phyloP scores from a whole-genome alignment of 2,888 invertebrate species.

The Xylocampa areola region DNA sequence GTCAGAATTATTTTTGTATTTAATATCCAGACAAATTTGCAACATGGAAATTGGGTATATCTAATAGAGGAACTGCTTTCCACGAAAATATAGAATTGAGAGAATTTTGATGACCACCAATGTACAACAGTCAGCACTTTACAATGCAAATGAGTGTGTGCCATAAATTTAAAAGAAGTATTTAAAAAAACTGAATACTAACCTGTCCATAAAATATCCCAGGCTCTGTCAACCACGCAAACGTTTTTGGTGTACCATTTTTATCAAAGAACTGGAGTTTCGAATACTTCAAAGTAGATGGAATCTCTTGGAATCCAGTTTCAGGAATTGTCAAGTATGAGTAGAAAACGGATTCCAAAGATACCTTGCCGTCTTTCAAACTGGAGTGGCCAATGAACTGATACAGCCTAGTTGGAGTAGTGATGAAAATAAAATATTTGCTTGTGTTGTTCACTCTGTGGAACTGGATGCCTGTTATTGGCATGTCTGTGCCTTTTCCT shows the following conservation, averaged over 20 bases:
- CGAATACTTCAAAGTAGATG: constrained; percentile 93
- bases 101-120: too few relatives aligned
- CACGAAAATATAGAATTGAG: too few relatives aligned
- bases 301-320: constrained; percentile 92
- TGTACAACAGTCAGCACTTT: too few relatives aligned
- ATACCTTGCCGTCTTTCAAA: constrained; percentile 93
- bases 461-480: constrained; percentile 96
- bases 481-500: constrained; percentile 93
- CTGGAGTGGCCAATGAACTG: constrained; percentile 95
- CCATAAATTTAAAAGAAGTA: too few relatives aligned
- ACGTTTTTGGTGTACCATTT: constrained; percentile 92
- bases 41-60: too few relatives aligned
- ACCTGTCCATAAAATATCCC: constrained; percentile 95
- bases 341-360: constrained; percentile 94
- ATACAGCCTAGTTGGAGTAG: constrained; percentile 95
- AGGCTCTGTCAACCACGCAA: constrained; percentile 96
- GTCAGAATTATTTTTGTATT: too few relatives aligned
- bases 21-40: too few relatives aligned
- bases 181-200: constrained; percentile 43
- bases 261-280: constrained; percentile 93
- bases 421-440: constrained; percentile 95
- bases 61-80: too few relatives aligned
- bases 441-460: constrained; percentile 92
- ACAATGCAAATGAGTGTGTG: too few relatives aligned
- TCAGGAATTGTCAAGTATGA: constrained; percentile 93